phyloP scores from a whole-genome alignment of 2,797 vertebrate genomes.

The Zonotrichia albicollis region DNA sequence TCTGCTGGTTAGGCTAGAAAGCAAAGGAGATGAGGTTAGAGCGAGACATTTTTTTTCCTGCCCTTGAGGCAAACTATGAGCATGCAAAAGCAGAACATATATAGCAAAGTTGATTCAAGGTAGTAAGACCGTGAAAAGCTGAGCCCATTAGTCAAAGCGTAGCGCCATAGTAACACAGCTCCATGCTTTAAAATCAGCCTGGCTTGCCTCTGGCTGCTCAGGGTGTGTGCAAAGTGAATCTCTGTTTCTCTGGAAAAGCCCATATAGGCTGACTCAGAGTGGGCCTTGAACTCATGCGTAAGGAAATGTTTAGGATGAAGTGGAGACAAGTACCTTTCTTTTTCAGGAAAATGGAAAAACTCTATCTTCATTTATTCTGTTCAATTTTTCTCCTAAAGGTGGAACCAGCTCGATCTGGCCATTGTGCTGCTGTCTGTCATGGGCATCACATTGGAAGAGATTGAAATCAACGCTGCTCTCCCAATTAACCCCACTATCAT shows the following conservation, averaged over 20 bases:
- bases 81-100: conserved; percentile 4
- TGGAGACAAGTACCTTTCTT: neutral
- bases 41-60: neutral
- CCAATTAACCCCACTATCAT: conserved; percentile 99
- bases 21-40: neutral
- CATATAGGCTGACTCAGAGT: conserved; percentile 7
- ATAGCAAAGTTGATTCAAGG: neutral
- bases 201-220: conserved; percentile 55
- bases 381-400: conserved; percentile 75
- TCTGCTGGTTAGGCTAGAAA: conserved; percentile 16
- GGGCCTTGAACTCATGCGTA: neutral
- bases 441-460: conserved; percentile 96
- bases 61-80: conserved; percentile 21
- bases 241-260: conserved; percentile 36
- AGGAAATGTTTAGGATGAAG: conserved; percentile 10
- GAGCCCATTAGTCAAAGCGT: conserved; percentile 48
- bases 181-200: conserved; percentile 20
- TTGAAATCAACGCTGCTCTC: conserved; percentile 93
- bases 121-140: neutral
- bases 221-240: conserved; percentile 9
- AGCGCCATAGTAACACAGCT: conserved; percentile 41
- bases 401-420: conserved; percentile 96
- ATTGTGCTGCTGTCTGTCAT: conserved; percentile 95
- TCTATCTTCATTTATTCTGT: neutral
- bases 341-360: neutral